Conservation (phyloP, 2,888 invertebrate genomes). For the Baronia brevicornis region DNA sequence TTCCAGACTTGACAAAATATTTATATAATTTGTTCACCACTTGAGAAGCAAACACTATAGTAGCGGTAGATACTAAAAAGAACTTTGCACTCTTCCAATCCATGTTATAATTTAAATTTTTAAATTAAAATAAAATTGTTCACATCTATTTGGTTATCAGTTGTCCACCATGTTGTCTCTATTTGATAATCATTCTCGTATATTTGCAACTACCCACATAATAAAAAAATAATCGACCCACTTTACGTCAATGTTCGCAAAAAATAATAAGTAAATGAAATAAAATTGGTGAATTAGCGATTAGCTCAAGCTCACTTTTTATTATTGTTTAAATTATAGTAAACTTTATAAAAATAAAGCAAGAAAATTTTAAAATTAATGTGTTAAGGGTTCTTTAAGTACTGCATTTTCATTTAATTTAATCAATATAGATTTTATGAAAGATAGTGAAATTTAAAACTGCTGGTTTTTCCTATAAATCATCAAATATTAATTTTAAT, state of each 20-base stretch:
- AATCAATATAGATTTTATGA: too few species aligned
- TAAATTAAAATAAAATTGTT: conserved; percentile 29
- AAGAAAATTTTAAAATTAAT: too few species aligned
- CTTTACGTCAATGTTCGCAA: neutral
- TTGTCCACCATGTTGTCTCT: conserved; percentile 58
- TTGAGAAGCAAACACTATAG: conserved; percentile 57
- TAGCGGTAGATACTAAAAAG: conserved; percentile 57
- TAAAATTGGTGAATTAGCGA: conserved; percentile 2
- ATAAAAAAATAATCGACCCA: neutral
- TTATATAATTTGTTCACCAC: conserved; percentile 54
- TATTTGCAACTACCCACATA: conserved; percentile 34
- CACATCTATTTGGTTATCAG: conserved; percentile 12
- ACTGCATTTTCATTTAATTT: too few species aligned
- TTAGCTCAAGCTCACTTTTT: too few species aligned
- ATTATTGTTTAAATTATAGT: too few species aligned
- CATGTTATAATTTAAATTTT: conserved; percentile 35
- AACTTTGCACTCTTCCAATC: conserved; percentile 63
- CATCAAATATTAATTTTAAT: too few species aligned
- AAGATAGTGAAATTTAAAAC: too few species aligned
- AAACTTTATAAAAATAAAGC: too few species aligned
- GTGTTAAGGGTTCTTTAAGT: too few species aligned
- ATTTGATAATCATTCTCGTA: conserved; percentile 24
- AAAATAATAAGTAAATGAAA: conserved; percentile 4
- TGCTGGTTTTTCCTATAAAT: too few species aligned
- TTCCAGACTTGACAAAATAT: conserved; percentile 41